Conservation (phyloP, 2,888 invertebrate species). For the Pherbina coryleti region DNA sequence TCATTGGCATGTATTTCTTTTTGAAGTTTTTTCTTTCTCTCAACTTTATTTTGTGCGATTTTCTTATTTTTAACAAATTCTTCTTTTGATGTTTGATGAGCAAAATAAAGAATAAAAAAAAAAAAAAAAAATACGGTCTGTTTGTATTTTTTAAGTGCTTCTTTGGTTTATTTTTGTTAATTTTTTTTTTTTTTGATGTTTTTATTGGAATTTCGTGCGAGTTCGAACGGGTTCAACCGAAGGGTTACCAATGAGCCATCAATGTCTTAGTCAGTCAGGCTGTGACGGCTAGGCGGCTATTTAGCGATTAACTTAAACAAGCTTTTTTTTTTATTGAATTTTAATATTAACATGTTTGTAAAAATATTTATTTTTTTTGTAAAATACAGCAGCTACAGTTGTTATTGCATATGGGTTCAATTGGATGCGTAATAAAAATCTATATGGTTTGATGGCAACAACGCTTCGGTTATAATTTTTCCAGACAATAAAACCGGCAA, state of each 20-base stretch:
- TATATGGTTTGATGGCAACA: too few species aligned
- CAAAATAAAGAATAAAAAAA: neutral
- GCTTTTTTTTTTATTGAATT: too few species aligned
- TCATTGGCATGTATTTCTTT: neutral
- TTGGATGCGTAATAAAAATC: too few species aligned
- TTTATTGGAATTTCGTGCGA: slow-evolving; percentile 25
- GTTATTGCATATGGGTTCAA: too few species aligned
- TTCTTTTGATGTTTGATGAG: slow-evolving; percentile 48
- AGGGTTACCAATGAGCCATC: neutral
- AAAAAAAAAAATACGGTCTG: neutral
- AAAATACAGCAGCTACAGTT: too few species aligned
- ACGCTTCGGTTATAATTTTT: too few species aligned
- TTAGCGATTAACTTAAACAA: too few species aligned
- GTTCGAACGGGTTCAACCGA: slow-evolving; percentile 55
- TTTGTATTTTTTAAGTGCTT: neutral
- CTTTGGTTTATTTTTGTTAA: slow-evolving; percentile 39
- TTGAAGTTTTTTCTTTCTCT: slow-evolving; percentile 37
- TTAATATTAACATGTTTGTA: too few species aligned
- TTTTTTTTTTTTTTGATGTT: slow-evolving; percentile 1
- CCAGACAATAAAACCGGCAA: too few species aligned
- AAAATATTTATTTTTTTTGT: too few species aligned
- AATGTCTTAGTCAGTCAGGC: too few species aligned
- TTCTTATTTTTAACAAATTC: slow-evolving; percentile 44
- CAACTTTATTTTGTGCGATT: slow-evolving; percentile 57
- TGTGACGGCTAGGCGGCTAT: too few species aligned